These are phyloP conservation scores for Drosophila sucinea DNA, from an alignment of 1,140 invertebrate genomes.

Conservation along the genomic window DNA sequence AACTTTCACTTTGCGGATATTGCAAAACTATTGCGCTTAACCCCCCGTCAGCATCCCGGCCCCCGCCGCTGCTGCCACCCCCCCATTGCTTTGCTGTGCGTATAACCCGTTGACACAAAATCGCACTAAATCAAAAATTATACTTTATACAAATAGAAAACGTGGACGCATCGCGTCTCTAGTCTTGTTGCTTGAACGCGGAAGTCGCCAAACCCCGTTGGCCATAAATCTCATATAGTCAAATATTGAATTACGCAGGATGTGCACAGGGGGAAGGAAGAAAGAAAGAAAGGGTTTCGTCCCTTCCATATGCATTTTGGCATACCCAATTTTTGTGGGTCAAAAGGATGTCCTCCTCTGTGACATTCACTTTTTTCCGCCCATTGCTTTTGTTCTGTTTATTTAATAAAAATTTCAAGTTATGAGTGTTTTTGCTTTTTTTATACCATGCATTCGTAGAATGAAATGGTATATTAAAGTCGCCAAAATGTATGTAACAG, in stretches of 20 bases:
- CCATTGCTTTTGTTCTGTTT: slow-evolving; percentile 69
- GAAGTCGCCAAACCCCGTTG: slow-evolving; percentile 66
- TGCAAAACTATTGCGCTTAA: slow-evolving; percentile 73
- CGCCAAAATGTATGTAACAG: too few species aligned
- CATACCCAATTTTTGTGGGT: slow-evolving; percentile 76
- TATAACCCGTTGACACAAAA: slow-evolving; percentile 67
- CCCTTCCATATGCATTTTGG: slow-evolving; percentile 29
- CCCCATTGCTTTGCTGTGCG: not conserved
- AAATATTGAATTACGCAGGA: slow-evolving; percentile 82
- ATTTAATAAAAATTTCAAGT: slow-evolving; percentile 81
- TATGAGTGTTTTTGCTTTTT: slow-evolving; percentile 50
- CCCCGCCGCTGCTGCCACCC: not conserved
- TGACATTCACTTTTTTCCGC: slow-evolving; percentile 53
- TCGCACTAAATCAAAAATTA: slow-evolving; percentile 82
- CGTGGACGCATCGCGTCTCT: slow-evolving; percentile 2
- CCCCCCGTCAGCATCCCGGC: slow-evolving; percentile 41
- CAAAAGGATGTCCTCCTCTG: slow-evolving; percentile 62
- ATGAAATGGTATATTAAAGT: too few species aligned
- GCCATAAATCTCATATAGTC: slow-evolving; percentile 82
- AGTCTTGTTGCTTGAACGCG: slow-evolving; percentile 21
- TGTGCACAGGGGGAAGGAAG: slow-evolving; percentile 19
- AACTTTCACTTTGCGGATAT: slow-evolving; percentile 65
- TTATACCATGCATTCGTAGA: too few species aligned
- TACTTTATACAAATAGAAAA: slow-evolving; percentile 71
- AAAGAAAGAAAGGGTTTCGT: slow-evolving; percentile 48